These are phyloP conservation scores for Phenganax marumi DNA, from an alignment of 92 coral and sea anemone genomes.

Conservation along the genomic window DNA sequence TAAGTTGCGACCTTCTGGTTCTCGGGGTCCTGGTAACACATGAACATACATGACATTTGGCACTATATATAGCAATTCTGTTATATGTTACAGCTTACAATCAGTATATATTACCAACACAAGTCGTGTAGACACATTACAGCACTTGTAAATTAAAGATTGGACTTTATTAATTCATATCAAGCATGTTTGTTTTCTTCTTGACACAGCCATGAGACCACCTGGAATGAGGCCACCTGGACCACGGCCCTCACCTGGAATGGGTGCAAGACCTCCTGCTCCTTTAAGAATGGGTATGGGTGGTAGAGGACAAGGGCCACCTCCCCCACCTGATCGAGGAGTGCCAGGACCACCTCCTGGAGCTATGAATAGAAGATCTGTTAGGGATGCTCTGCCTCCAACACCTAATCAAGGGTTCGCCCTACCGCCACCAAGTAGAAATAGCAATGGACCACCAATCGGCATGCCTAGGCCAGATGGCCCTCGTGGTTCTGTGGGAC, in stretches of 20 bases:
- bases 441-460: constrained; percentile 28
- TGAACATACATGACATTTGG: no score
- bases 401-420: constrained; percentile 37
- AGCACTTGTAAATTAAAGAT: no score
- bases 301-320: constrained; percentile 39
- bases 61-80: not conserved
- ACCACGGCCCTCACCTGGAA: not conserved
- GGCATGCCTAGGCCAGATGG: constrained; percentile 48
- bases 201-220: not conserved
- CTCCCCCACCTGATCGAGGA: constrained; percentile 60
- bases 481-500: constrained; percentile 17
- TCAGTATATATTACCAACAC: no score
- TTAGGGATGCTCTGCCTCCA: constrained; percentile 51
- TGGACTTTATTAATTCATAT: no score
- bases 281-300: constrained; percentile 29
- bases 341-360: constrained; percentile 27
- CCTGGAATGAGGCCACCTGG: not conserved
- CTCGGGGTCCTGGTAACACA: constrained; percentile 52
- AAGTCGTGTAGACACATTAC: no score
- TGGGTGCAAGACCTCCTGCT: not conserved
- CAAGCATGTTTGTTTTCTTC: no score
- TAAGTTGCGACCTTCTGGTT: constrained; percentile 75
- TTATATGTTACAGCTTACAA: no score
- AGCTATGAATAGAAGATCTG: constrained; percentile 23
- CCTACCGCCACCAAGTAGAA: constrained; percentile 36